A percentile compares a stretch with the other conserved stretches of the same genome.
These are phyloP conservation scores for Apamea crenata DNA, from an alignment of 2,888 invertebrate species.

Conservation along the genomic window DNA sequence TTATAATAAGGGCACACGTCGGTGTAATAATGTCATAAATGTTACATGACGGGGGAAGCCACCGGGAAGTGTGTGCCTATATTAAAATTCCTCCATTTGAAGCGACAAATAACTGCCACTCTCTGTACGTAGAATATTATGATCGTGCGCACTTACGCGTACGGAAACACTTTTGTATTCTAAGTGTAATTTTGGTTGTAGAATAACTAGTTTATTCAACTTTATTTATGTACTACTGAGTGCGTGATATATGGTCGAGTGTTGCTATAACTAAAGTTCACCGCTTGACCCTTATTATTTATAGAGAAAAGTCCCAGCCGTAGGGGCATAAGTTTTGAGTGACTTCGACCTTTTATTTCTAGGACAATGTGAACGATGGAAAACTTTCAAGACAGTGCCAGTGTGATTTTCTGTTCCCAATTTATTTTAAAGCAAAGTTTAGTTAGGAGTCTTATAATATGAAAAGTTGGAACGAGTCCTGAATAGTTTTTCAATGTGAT, in stretches of 20 bases:
- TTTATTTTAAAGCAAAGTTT: slow-evolving; percentile 58
- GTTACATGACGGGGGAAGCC: slow-evolving; percentile 77
- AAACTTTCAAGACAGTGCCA: slow-evolving; percentile 53
- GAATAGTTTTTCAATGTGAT: slow-evolving; percentile 42
- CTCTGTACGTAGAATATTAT: slow-evolving; percentile 74
- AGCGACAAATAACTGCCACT: slow-evolving; percentile 74
- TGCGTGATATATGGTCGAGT: slow-evolving; percentile 45
- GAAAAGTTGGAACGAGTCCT: slow-evolving; percentile 48
- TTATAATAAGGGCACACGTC: slow-evolving; percentile 79
- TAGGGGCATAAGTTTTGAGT: slow-evolving; percentile 53
- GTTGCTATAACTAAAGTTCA: slow-evolving; percentile 48
- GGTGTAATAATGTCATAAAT: slow-evolving; percentile 84
- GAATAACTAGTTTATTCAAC: slow-evolving; percentile 38
- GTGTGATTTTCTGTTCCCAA: slow-evolving; percentile 58
- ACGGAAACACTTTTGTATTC: slow-evolving; percentile 17
- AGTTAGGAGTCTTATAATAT: slow-evolving; percentile 37
- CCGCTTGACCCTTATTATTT: slow-evolving; percentile 64
- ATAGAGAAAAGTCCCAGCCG: slow-evolving; percentile 43
- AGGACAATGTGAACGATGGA: slow-evolving; percentile 43
- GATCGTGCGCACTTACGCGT: slow-evolving; percentile 41
- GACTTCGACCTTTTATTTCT: slow-evolving; percentile 55
- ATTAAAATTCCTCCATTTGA: slow-evolving; percentile 83
- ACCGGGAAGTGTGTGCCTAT: slow-evolving; percentile 76
- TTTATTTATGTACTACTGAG: slow-evolving; percentile 45
- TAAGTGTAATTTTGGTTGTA: slow-evolving; percentile 13